Evolutionary conservation across 2,113 vertebrate genomes (phyloP).

Genomic region (Triplophysa dalaica): DNA sequence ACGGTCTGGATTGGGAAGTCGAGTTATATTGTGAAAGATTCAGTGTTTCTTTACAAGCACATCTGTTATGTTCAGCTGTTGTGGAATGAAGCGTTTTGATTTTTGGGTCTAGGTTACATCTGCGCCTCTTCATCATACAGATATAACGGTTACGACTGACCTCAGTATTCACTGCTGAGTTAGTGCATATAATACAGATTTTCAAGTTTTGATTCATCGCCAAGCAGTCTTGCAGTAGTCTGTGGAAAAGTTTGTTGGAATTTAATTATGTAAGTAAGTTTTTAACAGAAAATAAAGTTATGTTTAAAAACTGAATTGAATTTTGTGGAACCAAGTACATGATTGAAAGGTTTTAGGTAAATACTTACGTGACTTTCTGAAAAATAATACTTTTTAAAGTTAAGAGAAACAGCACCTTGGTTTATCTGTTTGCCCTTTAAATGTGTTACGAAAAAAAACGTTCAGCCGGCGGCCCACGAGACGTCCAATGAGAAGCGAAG

Average conservation of each 20-base stretch:
- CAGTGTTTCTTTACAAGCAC: conserved; percentile 55
- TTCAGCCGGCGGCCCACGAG: conserved; percentile 14
- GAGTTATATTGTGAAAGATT: conserved; percentile 41
- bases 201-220: too few relatives aligned
- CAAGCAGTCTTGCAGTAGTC: too few relatives aligned
- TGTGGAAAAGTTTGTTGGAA: too few relatives aligned
- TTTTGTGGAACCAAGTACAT: too few relatives aligned
- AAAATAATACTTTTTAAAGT: too few relatives aligned
- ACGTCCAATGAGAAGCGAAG: background rate
- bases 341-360: too few relatives aligned
- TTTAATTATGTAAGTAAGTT: too few relatives aligned
- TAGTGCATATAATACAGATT: too few relatives aligned
- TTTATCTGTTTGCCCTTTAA: too few relatives aligned
- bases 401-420: background rate
- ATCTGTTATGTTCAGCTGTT: conserved; percentile 52
- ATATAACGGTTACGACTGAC: conserved; percentile 53
- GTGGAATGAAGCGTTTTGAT: conserved; percentile 10
- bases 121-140: conserved; percentile 55
- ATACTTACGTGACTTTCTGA: too few relatives aligned
- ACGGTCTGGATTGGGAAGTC: background rate
- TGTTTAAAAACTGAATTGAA: too few relatives aligned
- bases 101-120: conserved; percentile 48
- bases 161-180: conserved; percentile 22
- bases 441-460: conserved; percentile 31
- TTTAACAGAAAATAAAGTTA: too few relatives aligned